These are phyloP conservation scores for Stegophylla sp. DNA, from an alignment of 2,888 invertebrate genomes.

Conservation along the genomic window DNA sequence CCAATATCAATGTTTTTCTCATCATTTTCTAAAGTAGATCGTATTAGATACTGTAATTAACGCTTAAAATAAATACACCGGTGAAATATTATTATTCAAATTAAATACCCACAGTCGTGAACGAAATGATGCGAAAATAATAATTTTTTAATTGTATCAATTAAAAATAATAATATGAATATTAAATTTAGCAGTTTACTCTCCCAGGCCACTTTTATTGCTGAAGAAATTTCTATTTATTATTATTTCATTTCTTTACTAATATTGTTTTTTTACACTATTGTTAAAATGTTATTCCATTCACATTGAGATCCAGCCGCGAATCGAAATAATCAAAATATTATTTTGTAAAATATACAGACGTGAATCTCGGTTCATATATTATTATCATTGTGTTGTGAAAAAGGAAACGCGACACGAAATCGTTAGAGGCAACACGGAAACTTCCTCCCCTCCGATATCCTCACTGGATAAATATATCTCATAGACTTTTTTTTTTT, in stretches of 20 bases:
- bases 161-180: slow-evolving; percentile 4
- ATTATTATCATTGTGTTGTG: no score
- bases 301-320: no score
- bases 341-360: background rate
- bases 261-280: no score
- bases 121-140: slow-evolving; percentile 7
- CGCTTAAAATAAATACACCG: background rate
- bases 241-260: background rate
- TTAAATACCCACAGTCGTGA: background rate
- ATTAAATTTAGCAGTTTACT: background rate
- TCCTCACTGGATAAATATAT: no score
- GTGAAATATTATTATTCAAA: background rate
- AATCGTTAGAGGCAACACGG: no score
- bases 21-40: background rate
- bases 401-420: no score
- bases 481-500: no score
- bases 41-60: slow-evolving; percentile 7
- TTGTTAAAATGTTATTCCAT: no score
- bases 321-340: background rate
- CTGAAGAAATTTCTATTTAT: slow-evolving; percentile 8
- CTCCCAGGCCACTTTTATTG: background rate
- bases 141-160: background rate
- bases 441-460: no score
- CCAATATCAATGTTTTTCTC: slow-evolving; percentile 17
- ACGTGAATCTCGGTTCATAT: background rate